Evolutionary conservation across 1,140 invertebrate species (phyloP).

Genomic region (Lasaia peninsularis): DNA sequence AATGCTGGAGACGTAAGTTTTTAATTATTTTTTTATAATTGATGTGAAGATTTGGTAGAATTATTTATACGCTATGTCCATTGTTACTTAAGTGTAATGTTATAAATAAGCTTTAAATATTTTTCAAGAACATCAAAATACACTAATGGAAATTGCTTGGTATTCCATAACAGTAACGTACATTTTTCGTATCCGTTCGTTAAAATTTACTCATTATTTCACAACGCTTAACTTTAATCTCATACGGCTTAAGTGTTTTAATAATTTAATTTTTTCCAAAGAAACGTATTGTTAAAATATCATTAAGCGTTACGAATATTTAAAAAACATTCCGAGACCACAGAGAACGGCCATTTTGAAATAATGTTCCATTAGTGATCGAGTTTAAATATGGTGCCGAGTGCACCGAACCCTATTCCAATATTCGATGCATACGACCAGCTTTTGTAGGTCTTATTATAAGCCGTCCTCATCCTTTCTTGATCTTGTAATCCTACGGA

Average conservation of each 20-base stretch:
- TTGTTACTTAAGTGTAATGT: no score
- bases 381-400: constrained; percentile 67
- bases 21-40: no score
- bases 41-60: no score
- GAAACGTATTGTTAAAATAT: not conserved
- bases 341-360: constrained; percentile 52
- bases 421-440: constrained; percentile 50
- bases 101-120: no score
- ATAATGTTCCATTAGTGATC: constrained; percentile 54
- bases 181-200: no score
- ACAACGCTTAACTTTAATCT: no score
- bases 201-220: no score
- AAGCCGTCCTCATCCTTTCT: constrained; percentile 20
- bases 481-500: constrained; percentile 11
- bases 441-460: constrained; percentile 32
- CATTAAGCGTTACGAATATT: constrained; percentile 9
- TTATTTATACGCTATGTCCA: no score
- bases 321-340: constrained; percentile 25
- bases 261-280: not conserved
- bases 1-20: no score
- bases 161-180: no score
- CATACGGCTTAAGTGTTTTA: not conserved
- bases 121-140: no score
- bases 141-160: no score
- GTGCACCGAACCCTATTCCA: constrained; percentile 64